Conservation (phyloP, 2,797 vertebrate genomes). For the Nannoperca australis region DNA sequence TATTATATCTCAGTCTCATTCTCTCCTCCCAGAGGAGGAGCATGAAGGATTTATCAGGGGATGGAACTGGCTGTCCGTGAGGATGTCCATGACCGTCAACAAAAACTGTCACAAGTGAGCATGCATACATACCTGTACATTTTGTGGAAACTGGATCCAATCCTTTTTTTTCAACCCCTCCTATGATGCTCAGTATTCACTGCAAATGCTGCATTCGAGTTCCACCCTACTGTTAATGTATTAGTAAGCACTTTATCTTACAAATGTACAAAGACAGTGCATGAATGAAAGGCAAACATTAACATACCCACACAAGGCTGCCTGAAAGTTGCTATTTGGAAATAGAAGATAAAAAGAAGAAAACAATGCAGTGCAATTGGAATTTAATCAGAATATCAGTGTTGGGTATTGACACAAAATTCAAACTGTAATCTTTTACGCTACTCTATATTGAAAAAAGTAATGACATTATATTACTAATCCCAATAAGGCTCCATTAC, state of each 20-base stretch:
- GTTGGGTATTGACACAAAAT: no score
- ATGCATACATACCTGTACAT: background rate
- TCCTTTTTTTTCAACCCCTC: background rate
- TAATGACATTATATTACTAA: constrained; percentile 1
- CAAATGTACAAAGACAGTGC: constrained; percentile 8
- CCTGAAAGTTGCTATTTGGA: no score
- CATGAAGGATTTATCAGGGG: constrained; percentile 47
- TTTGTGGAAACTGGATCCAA: no score
- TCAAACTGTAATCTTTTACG: no score
- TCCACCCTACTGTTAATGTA: background rate
- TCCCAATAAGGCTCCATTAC: background rate
- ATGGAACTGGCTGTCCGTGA: constrained; percentile 27
- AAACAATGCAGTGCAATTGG: no score
- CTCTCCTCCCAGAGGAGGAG: constrained; percentile 50
- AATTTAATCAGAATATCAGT: no score
- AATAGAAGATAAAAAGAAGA: no score
- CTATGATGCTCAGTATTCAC: no score
- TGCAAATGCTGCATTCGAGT: background rate
- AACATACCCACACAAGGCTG: no score
- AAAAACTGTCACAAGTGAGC: background rate
- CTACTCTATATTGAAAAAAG: no score
- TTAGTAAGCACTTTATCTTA: background rate
- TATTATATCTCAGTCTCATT: constrained; percentile 64
- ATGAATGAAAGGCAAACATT: background rate
- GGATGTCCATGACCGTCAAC: constrained; percentile 28